phyloP scores from a whole-genome alignment of 2,797 vertebrate species.

The Mareca penelope region DNA sequence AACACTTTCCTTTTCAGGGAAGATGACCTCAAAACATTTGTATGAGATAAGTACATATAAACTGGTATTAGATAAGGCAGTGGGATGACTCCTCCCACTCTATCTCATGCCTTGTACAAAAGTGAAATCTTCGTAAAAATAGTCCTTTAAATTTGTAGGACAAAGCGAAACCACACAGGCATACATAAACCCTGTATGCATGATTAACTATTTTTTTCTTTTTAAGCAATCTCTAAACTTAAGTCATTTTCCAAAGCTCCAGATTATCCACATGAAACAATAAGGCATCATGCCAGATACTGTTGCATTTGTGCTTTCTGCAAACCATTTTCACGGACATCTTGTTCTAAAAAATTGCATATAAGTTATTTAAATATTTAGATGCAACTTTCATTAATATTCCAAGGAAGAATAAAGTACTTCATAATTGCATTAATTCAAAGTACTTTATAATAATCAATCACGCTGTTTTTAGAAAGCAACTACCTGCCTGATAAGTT shows the following conservation, averaged over 20 bases:
- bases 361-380: not conserved
- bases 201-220: not conserved
- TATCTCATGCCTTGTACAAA: not conserved
- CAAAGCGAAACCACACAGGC: not conserved
- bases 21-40: slow-evolving; percentile 12
- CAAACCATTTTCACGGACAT: not conserved
- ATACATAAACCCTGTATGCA: not conserved
- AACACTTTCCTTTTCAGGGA: not conserved
- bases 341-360: not conserved
- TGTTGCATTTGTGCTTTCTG: not conserved
- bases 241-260: not conserved
- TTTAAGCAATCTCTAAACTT: not conserved
- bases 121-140: not conserved
- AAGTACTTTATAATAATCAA: not conserved
- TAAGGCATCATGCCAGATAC: not conserved
- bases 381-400: not conserved
- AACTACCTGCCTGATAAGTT: slow-evolving; percentile 28
- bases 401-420: not conserved
- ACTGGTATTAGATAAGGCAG: slow-evolving; percentile 27
- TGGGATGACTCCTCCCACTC: slow-evolving; percentile 41
- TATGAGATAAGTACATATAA: slow-evolving; percentile 8
- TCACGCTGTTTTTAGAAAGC: not conserved
- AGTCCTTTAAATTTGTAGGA: not conserved
- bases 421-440: not conserved
- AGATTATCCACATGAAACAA: slow-evolving; percentile 2